Evolutionary conservation across 2,888 invertebrate species (phyloP), one percentile per base, ranked within the genome.

Genomic region (Acrobasis suavella): DNA sequence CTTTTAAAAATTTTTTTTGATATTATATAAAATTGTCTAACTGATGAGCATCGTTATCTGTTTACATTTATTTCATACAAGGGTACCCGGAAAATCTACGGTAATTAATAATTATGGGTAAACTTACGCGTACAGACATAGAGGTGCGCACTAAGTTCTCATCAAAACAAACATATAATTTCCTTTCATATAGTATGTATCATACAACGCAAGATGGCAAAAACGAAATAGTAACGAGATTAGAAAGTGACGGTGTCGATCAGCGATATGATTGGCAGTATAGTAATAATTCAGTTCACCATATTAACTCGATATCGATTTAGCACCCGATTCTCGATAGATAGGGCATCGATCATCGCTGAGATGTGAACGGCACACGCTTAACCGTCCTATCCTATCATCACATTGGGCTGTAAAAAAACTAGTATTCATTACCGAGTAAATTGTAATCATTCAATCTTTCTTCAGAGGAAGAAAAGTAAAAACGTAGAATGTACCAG

Each of bases 281-380:
- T 76, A 64, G 64, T 65, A 65, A 72, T 74, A 68, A 75, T 71
- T 72, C 67, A 60, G 65, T 60, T 67, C 67, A 68, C 58, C 69
- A 69, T 74, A 69, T 74, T 58, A 67, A 58, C 62, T 68, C 62
- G 72, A 72, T 74, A 75, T 73, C 71, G 72, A 75, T 77, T 77
- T 73, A 70, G 65, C 42, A 68, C 69, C 75, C 75, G 74, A 72
- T 76, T 56, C 69, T 75, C 76, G 74, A 72, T 77, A 58, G 62
- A 52, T 55, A 55, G 55, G 55, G 55, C 55, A 55, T 55, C 39
- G 38, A 55, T 55, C 55, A 55, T 15, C 67, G 64, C 63, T 50
- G 60, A 58, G 54, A 62, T 67, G 39, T 22, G 62, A 62, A 39
- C 12, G 32, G 46, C 58, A 58, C 55, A 58, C 49, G 50, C 50